Evolutionary conservation across 2,113 vertebrate genomes (phyloP), one percentile per base, ranked within the genome.

Genomic region (Eupsittula cactorum): DNA sequence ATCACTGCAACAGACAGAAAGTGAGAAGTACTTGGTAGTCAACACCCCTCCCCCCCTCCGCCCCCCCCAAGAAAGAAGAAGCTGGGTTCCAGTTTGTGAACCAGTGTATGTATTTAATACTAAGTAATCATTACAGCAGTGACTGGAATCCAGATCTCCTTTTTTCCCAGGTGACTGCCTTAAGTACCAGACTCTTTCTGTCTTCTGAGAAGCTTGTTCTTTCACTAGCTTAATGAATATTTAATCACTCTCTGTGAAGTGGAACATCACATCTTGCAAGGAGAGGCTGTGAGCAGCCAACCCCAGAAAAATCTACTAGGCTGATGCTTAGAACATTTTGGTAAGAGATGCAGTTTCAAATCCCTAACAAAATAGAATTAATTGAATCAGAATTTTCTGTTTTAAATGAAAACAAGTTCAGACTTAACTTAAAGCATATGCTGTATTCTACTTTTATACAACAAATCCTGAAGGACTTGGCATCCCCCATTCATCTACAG

Each of bases 191-290:
- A 84, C 93, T 97, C 95, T 76, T 95, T 95, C 89, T 95, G 91
- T 97, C 95, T 95, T 95, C 95, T 97, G 89, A 95, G 95, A 96
- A 97, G 94, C 96, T 95, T 95, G 96, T 97, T 96, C 96, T 95
- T 97, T 96, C 94, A 79, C 86, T 93, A 86, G 86, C 94, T 87
- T 95, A 95, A 97, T 97, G 93, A 96, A 97, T 97, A 97, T 97
- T 97, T 97, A 95, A 97, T 96, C 93, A 47, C 65, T 91, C 95
- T 71, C 94, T 97, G 77, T 97, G 95, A 97, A 97, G 95, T 96
- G 91, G 93, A 96, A 96, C 96, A 97, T 93, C 93, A 85, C 93
- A 91, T 97, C 91, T 96, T 7, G 2, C 86, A 95, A 93, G 77
- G 57, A 95, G 83, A 87, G 83, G 62, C 83, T 75, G 93, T 82